phyloP scores from a whole-genome alignment of 1,140 invertebrate species.

The Gyrodactylus bullatarudis region DNA sequence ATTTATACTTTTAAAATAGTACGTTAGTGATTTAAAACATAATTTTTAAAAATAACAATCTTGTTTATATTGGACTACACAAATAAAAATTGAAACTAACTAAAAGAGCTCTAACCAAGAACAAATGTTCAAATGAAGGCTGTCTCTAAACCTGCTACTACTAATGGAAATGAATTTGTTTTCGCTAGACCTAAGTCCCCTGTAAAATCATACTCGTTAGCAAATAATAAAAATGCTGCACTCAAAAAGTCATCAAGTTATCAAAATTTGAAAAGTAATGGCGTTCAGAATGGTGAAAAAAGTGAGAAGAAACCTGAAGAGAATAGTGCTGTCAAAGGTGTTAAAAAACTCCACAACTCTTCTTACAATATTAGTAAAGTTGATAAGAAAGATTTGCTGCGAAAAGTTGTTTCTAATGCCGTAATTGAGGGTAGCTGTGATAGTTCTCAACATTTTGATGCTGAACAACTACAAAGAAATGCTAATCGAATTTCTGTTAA shows the following conservation, averaged over 20 bases:
- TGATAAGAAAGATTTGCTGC: background rate
- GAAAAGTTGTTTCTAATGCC: background rate
- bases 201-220: background rate
- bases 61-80: too few species aligned
- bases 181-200: background rate
- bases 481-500: constrained; percentile 20
- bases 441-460: background rate
- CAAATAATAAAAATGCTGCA: background rate
- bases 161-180: background rate
- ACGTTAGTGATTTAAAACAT: too few species aligned
- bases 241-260: background rate
- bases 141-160: background rate
- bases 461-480: background rate
- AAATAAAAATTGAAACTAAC: background rate
- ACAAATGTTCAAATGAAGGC: background rate
- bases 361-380: background rate
- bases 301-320: background rate
- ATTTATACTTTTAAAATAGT: too few species aligned
- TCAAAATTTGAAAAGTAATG: background rate
- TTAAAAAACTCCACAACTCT: background rate
- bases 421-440: background rate
- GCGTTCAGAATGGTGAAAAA: background rate
- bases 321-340: background rate
- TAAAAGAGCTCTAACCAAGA: background rate
- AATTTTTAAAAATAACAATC: too few species aligned